Conservation (phyloP, 2,888 invertebrate genomes). For the Dimorphilus gyrociliatus region DNA sequence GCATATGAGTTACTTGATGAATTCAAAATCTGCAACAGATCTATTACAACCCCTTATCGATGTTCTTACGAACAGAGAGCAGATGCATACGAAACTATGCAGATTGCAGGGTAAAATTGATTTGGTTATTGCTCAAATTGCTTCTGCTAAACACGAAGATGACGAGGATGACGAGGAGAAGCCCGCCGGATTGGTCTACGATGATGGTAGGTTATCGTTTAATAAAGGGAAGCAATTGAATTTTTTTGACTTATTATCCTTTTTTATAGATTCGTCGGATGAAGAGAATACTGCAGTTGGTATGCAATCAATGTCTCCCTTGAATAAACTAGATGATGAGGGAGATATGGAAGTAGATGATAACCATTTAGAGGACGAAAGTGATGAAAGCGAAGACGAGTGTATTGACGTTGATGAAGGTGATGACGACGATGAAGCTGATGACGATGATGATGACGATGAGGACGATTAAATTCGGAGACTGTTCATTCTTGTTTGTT, state of each 20-base stretch:
- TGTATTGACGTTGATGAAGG: conserved; percentile 2
- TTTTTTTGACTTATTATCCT: conserved; percentile 2
- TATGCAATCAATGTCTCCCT: too few relatives aligned
- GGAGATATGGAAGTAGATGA: conserved; percentile 16
- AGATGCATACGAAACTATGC: conserved; percentile 43
- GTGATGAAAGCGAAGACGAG: too few relatives aligned
- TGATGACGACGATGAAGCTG: conserved; percentile 6
- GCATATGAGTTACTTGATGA: conserved; percentile 48
- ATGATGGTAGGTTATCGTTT: conserved; percentile 17
- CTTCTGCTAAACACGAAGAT: conserved; percentile 16
- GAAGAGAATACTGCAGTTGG: too few relatives aligned
- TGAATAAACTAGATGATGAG: too few relatives aligned
- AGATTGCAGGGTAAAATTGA: conserved; percentile 48
- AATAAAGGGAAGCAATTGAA: neutral
- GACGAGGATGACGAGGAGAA: conserved; percentile 11
- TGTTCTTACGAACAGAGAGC: too few relatives aligned
- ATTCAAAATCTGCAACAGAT: too few relatives aligned
- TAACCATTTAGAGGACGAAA: too few relatives aligned
- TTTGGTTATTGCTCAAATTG: conserved; percentile 39
- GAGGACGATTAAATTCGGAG: too few relatives aligned
- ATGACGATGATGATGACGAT: conserved; percentile 10
- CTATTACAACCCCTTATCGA: too few relatives aligned
- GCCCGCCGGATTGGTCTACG: conserved; percentile 19
- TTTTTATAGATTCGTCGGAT: conserved; percentile 17
- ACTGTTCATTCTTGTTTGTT: too few relatives aligned